A percentile compares a stretch with the other conserved stretches of the same genome.
Conservation (phyloP, 1,140 invertebrate genomes). For the Maniola jurtina region DNA sequence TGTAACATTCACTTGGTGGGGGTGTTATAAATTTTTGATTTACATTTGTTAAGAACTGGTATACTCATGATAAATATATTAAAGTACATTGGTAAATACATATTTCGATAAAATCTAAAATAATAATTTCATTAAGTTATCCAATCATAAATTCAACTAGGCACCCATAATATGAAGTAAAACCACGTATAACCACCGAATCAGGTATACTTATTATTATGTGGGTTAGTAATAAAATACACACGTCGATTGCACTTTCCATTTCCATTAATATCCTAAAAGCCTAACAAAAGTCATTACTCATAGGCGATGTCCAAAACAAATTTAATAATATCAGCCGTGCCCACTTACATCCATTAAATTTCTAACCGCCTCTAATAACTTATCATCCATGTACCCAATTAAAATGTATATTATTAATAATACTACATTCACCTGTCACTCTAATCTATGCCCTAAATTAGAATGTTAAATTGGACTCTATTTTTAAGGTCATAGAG, state of each 20-base stretch:
- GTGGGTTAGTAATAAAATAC: not conserved
- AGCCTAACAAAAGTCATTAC: constrained; percentile 30
- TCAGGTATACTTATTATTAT: not conserved
- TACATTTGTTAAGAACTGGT: too few relatives aligned
- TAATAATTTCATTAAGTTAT: too few relatives aligned
- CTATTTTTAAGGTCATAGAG: constrained; percentile 27
- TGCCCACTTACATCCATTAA: constrained; percentile 35
- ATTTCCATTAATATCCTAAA: constrained; percentile 21
- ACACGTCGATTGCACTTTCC: constrained; percentile 14
- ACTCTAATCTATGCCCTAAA: constrained; percentile 34
- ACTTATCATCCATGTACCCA: constrained; percentile 43
- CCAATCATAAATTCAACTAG: too few relatives aligned
- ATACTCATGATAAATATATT: too few relatives aligned
- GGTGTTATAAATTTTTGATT: too few relatives aligned
- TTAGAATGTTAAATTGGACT: constrained; percentile 13
- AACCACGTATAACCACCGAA: too few relatives aligned
- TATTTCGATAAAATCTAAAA: too few relatives aligned
- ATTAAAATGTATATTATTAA: constrained; percentile 58
- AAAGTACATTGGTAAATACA: too few relatives aligned
- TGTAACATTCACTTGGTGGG: too few relatives aligned
- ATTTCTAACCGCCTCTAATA: constrained; percentile 40
- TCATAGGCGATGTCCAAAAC: constrained; percentile 31
- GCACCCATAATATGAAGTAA: too few relatives aligned
- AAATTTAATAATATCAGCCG: constrained; percentile 34
- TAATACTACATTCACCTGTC: constrained; percentile 55